phyloP scores from a whole-genome alignment of 2,888 invertebrate genomes.

The Dynastes grantii region DNA sequence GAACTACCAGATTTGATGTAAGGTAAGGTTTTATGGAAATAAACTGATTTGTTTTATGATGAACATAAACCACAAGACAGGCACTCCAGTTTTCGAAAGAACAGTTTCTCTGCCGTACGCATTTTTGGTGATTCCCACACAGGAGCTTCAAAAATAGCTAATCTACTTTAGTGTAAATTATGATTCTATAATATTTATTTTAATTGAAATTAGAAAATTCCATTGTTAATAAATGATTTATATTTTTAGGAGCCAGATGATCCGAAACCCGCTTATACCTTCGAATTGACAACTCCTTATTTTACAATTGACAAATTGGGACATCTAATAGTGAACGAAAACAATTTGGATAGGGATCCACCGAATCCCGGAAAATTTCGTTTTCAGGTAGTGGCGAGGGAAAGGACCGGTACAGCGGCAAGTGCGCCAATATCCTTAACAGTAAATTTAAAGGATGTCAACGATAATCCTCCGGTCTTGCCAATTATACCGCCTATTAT shows the following conservation, averaged over 20 bases:
- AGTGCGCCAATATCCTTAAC: conserved; percentile 87
- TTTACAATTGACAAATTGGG: conserved; percentile 85
- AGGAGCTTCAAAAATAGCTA: too few species aligned
- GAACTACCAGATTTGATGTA: too few species aligned
- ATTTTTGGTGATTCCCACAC: too few species aligned
- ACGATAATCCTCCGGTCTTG: conserved; percentile 89
- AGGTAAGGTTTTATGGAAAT: too few species aligned
- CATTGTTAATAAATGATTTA: background rate
- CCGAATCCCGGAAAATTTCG: conserved; percentile 88
- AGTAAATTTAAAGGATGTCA: conserved; percentile 85
- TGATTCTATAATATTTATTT: too few species aligned
- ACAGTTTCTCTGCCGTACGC: too few species aligned
- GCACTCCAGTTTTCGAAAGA: too few species aligned
- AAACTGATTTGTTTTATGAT: too few species aligned
- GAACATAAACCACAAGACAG: too few species aligned
- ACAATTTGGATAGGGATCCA: conserved; percentile 88
- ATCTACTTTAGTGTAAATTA: too few species aligned
- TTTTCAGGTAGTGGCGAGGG: conserved; percentile 91
- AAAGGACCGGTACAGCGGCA: conserved; percentile 84
- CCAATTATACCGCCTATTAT: conserved; percentile 86
- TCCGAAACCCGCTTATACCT: conserved; percentile 84
- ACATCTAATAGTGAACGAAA: conserved; percentile 84
- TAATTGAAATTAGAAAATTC: too few species aligned
- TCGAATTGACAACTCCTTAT: conserved; percentile 87
- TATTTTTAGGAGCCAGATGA: conserved; percentile 81